Evolutionary conservation across 2,888 invertebrate species (phyloP).

Genomic region (Eupithecia centaureata): DNA sequence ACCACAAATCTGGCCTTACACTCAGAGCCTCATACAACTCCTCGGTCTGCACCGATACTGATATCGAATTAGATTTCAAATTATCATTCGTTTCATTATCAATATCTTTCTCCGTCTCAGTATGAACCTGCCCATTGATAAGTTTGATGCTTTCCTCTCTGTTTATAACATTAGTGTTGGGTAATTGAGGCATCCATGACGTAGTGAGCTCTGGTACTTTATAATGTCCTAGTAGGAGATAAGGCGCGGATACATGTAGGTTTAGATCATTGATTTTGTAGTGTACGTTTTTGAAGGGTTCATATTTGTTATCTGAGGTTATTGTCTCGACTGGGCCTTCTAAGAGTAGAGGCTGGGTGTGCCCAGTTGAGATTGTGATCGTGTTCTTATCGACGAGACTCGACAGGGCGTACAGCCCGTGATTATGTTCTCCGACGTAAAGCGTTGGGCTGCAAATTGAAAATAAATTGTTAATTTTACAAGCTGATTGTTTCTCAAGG

Average conservation of each 20-base stretch:
- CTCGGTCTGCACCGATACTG: constrained; percentile 85
- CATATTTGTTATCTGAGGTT: constrained; percentile 64
- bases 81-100: constrained; percentile 70
- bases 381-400: constrained; percentile 96
- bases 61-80: constrained; percentile 71
- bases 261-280: constrained; percentile 75
- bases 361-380: constrained; percentile 90
- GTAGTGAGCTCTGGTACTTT: constrained; percentile 86
- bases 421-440: constrained; percentile 93
- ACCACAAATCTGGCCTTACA: constrained; percentile 72
- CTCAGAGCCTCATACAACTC: constrained; percentile 75
- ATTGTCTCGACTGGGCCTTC: constrained; percentile 86
- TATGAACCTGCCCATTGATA: constrained; percentile 73
- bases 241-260: constrained; percentile 73
- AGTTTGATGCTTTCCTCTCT: constrained; percentile 63
- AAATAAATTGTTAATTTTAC: constrained; percentile 4
- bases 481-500: neutral
- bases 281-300: constrained; percentile 79
- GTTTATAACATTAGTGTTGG: constrained; percentile 66
- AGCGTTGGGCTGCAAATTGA: constrained; percentile 89
- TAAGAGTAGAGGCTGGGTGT: constrained; percentile 87
- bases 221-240: constrained; percentile 87
- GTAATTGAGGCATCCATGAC: constrained; percentile 73
- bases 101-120: constrained; percentile 64
- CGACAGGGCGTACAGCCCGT: constrained; percentile 96